Percentiles rank a stretch among this genome's conserved stretches.
Evolutionary conservation across 1,140 invertebrate species (phyloP).

Genomic region (Diploscapter pachys): DNA sequence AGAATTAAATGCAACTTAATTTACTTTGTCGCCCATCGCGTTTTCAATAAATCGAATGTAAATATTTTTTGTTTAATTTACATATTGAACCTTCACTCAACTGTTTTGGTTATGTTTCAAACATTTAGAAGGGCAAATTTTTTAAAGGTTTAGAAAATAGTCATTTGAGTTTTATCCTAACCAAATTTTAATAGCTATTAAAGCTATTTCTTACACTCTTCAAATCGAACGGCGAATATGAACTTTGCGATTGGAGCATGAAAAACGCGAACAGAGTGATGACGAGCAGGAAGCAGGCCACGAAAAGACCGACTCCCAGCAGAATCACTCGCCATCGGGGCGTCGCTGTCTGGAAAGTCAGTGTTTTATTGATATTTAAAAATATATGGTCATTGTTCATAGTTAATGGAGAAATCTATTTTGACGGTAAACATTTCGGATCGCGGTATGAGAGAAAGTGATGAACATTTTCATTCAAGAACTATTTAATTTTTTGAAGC

Average conservation of each 20-base stretch:
- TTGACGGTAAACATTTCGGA: too few relatives aligned
- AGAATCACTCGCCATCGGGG: slow-evolving; percentile 9
- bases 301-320: neutral
- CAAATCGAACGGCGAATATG: neutral
- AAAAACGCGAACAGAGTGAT: slow-evolving; percentile 5
- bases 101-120: too few relatives aligned
- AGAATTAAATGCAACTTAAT: too few relatives aligned
- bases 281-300: slow-evolving; percentile 1
- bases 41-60: neutral
- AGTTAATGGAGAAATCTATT: too few relatives aligned
- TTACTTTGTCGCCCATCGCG: too few relatives aligned
- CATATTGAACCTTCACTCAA: neutral
- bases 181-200: neutral
- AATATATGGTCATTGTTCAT: too few relatives aligned
- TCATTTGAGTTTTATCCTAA: neutral
- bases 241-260: neutral
- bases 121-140: too few relatives aligned
- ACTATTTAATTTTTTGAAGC: too few relatives aligned
- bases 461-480: too few relatives aligned
- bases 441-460: too few relatives aligned
- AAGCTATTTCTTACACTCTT: neutral
- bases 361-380: too few relatives aligned
- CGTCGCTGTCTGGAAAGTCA: neutral
- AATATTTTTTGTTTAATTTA: neutral
- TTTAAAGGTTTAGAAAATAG: neutral